These are phyloP conservation scores for Hyphantria cunea DNA, from an alignment of 1,140 invertebrate genomes.

Conservation along the genomic window DNA sequence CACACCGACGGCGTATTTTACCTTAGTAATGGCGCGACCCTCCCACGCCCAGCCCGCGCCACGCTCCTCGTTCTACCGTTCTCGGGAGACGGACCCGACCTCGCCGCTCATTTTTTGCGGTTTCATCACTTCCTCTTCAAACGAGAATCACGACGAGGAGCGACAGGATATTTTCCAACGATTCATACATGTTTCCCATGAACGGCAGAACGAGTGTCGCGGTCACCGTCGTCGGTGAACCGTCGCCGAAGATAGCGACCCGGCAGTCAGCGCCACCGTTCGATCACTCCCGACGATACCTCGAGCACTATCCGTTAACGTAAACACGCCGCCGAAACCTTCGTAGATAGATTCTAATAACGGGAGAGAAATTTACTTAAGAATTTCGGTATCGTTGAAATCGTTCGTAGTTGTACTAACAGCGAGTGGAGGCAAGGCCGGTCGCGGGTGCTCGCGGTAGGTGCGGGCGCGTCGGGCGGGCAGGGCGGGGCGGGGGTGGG, in stretches of 20 bases:
- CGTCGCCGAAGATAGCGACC: not conserved
- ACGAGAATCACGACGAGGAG: too few relatives aligned
- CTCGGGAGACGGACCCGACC: not conserved
- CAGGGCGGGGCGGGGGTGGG: constrained; percentile 7
- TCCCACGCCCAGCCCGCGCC: constrained; percentile 24
- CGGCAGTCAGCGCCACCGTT: not conserved
- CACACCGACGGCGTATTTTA: constrained; percentile 52
- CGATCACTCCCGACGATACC: not conserved
- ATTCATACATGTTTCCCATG: not conserved
- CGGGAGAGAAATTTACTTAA: too few relatives aligned
- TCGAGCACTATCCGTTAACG: too few relatives aligned
- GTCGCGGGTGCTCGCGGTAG: too few relatives aligned
- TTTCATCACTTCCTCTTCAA: too few relatives aligned
- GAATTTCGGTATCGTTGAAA: too few relatives aligned
- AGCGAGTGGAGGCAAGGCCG: too few relatives aligned
- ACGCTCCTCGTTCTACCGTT: not conserved
- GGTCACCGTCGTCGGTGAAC: not conserved
- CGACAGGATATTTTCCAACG: too few relatives aligned
- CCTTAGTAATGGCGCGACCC: constrained; percentile 63
- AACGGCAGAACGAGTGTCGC: not conserved
- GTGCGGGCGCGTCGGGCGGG: not conserved
- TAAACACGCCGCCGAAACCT: too few relatives aligned
- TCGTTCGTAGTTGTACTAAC: too few relatives aligned
- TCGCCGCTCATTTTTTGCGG: too few relatives aligned
- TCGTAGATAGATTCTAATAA: too few relatives aligned